Percentiles rank a stretch among this genome's conserved stretches.
These are phyloP conservation scores for Scaeva pyrastri DNA, from an alignment of 2,888 invertebrate species.

Conservation along the genomic window DNA sequence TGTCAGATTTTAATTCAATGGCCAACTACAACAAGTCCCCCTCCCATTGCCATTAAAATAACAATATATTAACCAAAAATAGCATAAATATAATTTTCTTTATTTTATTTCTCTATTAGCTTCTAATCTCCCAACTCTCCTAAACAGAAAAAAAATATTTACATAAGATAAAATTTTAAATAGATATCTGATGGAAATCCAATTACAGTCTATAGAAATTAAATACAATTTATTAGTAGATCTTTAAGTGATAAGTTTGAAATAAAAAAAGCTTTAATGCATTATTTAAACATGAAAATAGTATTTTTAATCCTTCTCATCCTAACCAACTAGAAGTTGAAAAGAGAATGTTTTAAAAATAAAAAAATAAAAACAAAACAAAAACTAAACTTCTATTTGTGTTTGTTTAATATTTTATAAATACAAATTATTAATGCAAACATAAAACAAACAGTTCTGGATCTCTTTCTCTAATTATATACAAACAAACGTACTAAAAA, in stretches of 20 bases:
- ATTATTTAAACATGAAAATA: neutral
- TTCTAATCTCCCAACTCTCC: slow-evolving; percentile 72
- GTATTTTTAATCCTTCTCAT: slow-evolving; percentile 41
- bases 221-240: slow-evolving; percentile 25
- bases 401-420: slow-evolving; percentile 57
- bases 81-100: slow-evolving; percentile 55
- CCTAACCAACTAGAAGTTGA: slow-evolving; percentile 57
- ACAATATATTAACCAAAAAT: slow-evolving; percentile 17
- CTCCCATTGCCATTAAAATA: neutral
- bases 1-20: slow-evolving; percentile 40
- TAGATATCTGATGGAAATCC: slow-evolving; percentile 39
- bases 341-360: slow-evolving; percentile 19
- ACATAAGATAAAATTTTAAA: slow-evolving; percentile 8
- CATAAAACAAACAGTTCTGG: slow-evolving; percentile 34
- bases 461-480: slow-evolving; percentile 22
- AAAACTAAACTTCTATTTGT: slow-evolving; percentile 22
- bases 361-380: slow-evolving; percentile 33
- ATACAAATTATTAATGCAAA: slow-evolving; percentile 24
- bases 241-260: slow-evolving; percentile 51
- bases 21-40: slow-evolving; percentile 3
- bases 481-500: slow-evolving; percentile 2
- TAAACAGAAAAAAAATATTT: slow-evolving; percentile 39
- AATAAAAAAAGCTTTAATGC: slow-evolving; percentile 54
- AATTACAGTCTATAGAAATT: neutral
- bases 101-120: slow-evolving; percentile 67